phyloP scores from a whole-genome alignment of 1,140 invertebrate genomes.

The Pararge aegeria region DNA sequence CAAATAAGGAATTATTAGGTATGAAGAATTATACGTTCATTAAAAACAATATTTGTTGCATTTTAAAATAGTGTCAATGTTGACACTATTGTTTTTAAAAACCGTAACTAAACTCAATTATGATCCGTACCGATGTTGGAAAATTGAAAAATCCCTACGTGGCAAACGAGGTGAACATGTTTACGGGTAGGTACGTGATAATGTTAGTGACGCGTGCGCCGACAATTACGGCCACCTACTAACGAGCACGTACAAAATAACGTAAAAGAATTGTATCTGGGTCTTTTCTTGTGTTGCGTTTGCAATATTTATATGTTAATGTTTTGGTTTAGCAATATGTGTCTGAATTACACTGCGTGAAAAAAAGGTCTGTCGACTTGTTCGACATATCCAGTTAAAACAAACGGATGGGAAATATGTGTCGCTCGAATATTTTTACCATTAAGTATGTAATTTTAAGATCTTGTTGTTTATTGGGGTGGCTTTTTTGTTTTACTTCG shows the following conservation, averaged over 20 bases:
- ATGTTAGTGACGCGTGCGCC: constrained; percentile 24
- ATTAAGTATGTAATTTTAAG: constrained; percentile 28
- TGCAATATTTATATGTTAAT: too few species aligned
- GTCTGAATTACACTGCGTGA: neutral
- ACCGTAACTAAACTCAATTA: constrained; percentile 6
- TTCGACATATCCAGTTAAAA: constrained; percentile 25
- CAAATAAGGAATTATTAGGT: too few species aligned
- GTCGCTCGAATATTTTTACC: constrained; percentile 16
- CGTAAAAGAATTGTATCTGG: neutral
- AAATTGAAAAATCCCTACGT: constrained; percentile 21
- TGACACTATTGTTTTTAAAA: neutral
- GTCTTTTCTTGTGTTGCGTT: neutral
- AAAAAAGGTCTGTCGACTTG: constrained; percentile 14
- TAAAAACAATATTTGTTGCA: too few species aligned
- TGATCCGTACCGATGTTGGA: neutral
- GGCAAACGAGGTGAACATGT: constrained; percentile 19
- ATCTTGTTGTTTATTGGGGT: constrained; percentile 2
- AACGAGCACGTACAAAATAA: constrained; percentile 26
- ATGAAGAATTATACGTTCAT: too few species aligned
- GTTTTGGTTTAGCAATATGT: too few species aligned
- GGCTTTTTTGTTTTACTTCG: too few species aligned
- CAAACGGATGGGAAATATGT: constrained; percentile 19
- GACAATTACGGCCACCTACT: constrained; percentile 23
- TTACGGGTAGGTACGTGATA: constrained; percentile 13
- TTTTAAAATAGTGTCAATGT: too few species aligned